Evolutionary conservation across 2,888 invertebrate species (phyloP), one percentile per base, ranked within the genome.

Genomic region (Pheosia tremula): DNA sequence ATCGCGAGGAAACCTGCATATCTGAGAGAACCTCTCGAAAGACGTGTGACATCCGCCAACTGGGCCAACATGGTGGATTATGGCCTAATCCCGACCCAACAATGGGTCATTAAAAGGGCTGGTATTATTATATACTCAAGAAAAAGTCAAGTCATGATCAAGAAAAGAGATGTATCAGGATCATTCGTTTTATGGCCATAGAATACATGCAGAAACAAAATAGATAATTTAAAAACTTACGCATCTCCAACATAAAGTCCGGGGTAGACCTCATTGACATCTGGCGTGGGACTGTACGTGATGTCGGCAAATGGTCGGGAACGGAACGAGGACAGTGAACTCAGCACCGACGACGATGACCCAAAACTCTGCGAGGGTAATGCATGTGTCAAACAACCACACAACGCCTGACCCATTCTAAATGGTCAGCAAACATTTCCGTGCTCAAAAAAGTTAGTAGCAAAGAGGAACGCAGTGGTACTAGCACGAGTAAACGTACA

Each of bases 181-280:
- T 41, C 8, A 41, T 41, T 41, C 7, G 41, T 41, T 1, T 41
- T 8, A 41, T 41, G 8, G 41, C 41, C 41, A 41, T 41, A 8
- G 24, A 24, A 24, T 1, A 41, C 41, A 1, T 43, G 43, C 9
- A 9, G 43, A 0, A 3, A 43, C 47, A 47, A n/a, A 47, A 4
- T 3, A n/a, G 8, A 47, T 0, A 47, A n/a, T n/a, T 47, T 45
- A 37, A 37, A 4, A 61, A 94, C 96, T 94, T 90, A 97, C 97
- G 95, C 95, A 91, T 97, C 96, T 64, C 97, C 97, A 72, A 97
- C 95, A 79, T 94, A 96, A 72, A 97, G 93, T 75, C 95, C 95
- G 62, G 96, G 96, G 85, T 96, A 97, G 57, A 97, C 97, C 88
- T 97, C 96, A 86, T 96, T 96, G 77, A 96, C 94, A 85, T 97